A percentile compares a stretch with the other conserved stretches of the same genome.
Evolutionary conservation across 2,113 vertebrate species (phyloP).

Genomic region (Microcebus griseorufus): DNA sequence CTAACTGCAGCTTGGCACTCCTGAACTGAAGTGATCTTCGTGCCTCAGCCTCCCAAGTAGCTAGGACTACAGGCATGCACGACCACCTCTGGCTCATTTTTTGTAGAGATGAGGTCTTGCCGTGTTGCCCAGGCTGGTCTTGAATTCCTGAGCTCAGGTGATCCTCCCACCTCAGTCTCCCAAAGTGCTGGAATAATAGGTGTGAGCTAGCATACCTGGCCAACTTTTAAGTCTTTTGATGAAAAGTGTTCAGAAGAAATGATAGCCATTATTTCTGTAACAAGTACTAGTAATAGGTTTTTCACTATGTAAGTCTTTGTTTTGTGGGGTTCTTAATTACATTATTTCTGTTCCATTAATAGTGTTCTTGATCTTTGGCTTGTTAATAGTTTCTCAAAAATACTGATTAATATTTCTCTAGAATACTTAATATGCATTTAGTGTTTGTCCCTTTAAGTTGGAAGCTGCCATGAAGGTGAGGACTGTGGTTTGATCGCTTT

Average conservation of each 20-base stretch:
- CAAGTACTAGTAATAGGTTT: background rate
- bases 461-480: background rate
- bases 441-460: background rate
- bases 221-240: background rate
- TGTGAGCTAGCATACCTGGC: background rate
- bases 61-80: background rate
- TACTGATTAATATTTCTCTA: conserved; percentile 8
- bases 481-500: background rate
- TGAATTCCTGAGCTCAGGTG: background rate
- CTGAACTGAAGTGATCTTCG: background rate
- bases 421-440: background rate
- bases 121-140: background rate
- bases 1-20: background rate
- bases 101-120: background rate
- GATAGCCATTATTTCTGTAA: background rate
- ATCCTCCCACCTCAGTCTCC: background rate
- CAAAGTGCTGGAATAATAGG: background rate
- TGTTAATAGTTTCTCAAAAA: conserved; percentile 29
- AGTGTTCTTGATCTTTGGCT: conserved; percentile 22
- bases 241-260: conserved; percentile 6
- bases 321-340: background rate
- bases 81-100: background rate
- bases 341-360: background rate
- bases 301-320: background rate
- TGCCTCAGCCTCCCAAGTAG: background rate